A percentile compares a stretch with the other conserved stretches of the same genome.
These are phyloP conservation scores for Poeciliopsis retropinna DNA, from an alignment of 2,113 vertebrate genomes.

Conservation along the genomic window DNA sequence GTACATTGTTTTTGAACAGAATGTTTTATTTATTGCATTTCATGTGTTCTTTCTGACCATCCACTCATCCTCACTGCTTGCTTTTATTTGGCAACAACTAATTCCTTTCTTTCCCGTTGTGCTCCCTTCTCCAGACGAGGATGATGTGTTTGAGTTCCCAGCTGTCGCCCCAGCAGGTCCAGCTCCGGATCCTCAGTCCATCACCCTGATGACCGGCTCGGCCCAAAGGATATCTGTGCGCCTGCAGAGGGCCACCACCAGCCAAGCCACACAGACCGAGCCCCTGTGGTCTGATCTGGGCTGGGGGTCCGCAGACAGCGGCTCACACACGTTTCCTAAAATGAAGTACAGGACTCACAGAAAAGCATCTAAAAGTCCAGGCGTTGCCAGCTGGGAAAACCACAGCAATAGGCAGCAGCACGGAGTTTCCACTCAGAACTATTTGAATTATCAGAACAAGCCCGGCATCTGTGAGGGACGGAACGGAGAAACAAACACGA, in stretches of 20 bases:
- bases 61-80: no score
- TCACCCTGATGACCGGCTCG: slow-evolving; percentile 93
- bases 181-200: slow-evolving; percentile 84
- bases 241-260: slow-evolving; percentile 90
- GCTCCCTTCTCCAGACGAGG: slow-evolving; percentile 81
- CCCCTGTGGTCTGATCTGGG: slow-evolving; percentile 89
- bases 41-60: neutral
- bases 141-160: slow-evolving; percentile 94
- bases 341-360: slow-evolving; percentile 90
- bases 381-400: slow-evolving; percentile 92
- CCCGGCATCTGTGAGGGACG: slow-evolving; percentile 58
- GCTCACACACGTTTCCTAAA: slow-evolving; percentile 96
- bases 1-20: neutral
- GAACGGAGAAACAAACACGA: slow-evolving; percentile 75
- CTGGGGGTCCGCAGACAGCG: slow-evolving; percentile 81
- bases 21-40: no score
- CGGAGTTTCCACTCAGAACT: slow-evolving; percentile 43
- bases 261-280: slow-evolving; percentile 95
- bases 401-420: slow-evolving; percentile 69
- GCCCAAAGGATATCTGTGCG: slow-evolving; percentile 93
- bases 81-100: neutral
- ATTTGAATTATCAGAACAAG: slow-evolving; percentile 68
- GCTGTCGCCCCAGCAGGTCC: slow-evolving; percentile 74
- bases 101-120: neutral
- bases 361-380: slow-evolving; percentile 88